These are phyloP conservation scores for Agrilus planipennis DNA, from an alignment of 1,140 invertebrate genomes.

Conservation along the genomic window DNA sequence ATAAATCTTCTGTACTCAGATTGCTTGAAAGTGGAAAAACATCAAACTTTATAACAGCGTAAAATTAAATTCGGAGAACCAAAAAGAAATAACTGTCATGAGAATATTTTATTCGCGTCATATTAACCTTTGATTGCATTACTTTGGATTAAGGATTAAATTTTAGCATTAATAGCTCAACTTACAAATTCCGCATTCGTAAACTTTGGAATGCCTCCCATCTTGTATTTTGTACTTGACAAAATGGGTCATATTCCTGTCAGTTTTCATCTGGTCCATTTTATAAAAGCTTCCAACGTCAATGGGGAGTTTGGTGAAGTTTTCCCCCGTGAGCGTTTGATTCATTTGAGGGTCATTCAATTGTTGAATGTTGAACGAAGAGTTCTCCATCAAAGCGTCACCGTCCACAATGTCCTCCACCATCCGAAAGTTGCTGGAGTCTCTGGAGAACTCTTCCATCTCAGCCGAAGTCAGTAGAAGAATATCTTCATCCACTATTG, in stretches of 20 bases:
- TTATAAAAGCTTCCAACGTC: not conserved
- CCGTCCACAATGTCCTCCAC: conserved; percentile 10
- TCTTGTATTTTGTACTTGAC: conserved; percentile 45
- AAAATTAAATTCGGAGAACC: no score
- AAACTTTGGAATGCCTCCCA: conserved; percentile 48
- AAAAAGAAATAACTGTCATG: no score
- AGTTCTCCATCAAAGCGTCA: conserved; percentile 3
- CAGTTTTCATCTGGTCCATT: not conserved
- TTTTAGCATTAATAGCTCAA: no score
- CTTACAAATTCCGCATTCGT: conserved; percentile 54
- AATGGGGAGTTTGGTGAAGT: not conserved
- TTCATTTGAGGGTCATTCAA: conserved; percentile 9
- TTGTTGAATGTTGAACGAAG: conserved; percentile 6
- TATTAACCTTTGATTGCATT: no score
- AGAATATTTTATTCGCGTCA: no score
- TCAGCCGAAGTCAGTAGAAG: conserved; percentile 12
- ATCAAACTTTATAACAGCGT: no score
- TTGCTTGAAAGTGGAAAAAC: no score
- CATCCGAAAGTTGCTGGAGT: conserved; percentile 7
- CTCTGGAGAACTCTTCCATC: conserved; percentile 6
- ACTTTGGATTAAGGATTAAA: no score
- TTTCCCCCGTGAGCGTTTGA: conserved; percentile 1
- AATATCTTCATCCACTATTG: conserved; percentile 12
- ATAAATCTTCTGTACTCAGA: no score
- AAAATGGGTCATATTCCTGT: conserved; percentile 33